Conservation (phyloP, 2,888 invertebrate species). For the Zaprionus lineosus region DNA sequence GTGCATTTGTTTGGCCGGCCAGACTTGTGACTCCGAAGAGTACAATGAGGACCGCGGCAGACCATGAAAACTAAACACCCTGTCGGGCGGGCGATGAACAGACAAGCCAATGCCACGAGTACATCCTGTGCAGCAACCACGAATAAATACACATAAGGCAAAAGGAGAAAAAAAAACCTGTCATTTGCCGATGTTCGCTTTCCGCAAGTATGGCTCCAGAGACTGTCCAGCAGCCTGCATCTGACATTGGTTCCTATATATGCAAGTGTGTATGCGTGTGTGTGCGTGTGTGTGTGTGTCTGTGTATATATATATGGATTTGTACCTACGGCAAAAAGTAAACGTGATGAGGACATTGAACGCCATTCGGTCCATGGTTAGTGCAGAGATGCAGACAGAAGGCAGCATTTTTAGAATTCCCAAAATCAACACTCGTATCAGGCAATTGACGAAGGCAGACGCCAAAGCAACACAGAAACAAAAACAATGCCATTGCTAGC, state of each 20-base stretch:
- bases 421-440: constrained; percentile 63
- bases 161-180: constrained; percentile 51
- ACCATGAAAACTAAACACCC: constrained; percentile 47
- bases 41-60: constrained; percentile 39
- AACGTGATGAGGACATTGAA: constrained; percentile 45
- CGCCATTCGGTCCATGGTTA: constrained; percentile 20
- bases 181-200: constrained; percentile 47
- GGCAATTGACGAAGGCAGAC: constrained; percentile 40
- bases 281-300: background rate
- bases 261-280: background rate
- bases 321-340: constrained; percentile 26
- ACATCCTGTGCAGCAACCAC: constrained; percentile 59
- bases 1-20: background rate
- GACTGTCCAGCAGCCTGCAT: constrained; percentile 41
- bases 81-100: constrained; percentile 24
- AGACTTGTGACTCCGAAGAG: constrained; percentile 36
- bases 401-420: constrained; percentile 71
- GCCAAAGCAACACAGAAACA: constrained; percentile 31
- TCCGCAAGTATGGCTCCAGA: constrained; percentile 24
- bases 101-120: constrained; percentile 40
- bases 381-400: constrained; percentile 32
- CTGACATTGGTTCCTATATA: constrained; percentile 31
- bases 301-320: background rate
- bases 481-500: constrained; percentile 25
- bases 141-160: constrained; percentile 33